phyloP scores from a whole-genome alignment of 2,888 invertebrate genomes.

The Drosophila formosana region DNA sequence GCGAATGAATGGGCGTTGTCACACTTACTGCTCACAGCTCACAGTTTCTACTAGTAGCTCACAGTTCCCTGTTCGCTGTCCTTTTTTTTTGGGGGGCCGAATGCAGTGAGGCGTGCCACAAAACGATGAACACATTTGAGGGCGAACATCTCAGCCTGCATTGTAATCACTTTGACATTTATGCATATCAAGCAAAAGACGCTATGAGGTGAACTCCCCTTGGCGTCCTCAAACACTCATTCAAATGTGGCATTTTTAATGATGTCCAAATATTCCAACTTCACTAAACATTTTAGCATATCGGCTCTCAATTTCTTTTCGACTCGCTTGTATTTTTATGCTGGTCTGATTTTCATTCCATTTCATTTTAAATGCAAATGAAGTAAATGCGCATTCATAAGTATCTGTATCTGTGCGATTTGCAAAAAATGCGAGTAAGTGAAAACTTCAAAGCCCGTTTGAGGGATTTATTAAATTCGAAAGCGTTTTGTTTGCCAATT shows the following conservation, averaged over 20 bases:
- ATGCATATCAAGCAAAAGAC: constrained; percentile 81
- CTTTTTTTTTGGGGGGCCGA: constrained; percentile 51
- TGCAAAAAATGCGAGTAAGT: constrained; percentile 19
- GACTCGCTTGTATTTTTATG: constrained; percentile 62
- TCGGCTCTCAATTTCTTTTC: constrained; percentile 48
- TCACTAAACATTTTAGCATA: constrained; percentile 44
- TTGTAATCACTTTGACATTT: constrained; percentile 85
- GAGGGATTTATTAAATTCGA: constrained; percentile 48
- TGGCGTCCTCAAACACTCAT: constrained; percentile 51
- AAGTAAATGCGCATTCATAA: constrained; percentile 66
- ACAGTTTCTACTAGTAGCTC: constrained; percentile 28
- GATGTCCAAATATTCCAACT: constrained; percentile 75
- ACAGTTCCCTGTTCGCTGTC: constrained; percentile 47
- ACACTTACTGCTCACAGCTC: constrained; percentile 65
- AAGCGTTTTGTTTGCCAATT: constrained; percentile 38
- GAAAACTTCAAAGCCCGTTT: constrained; percentile 68
- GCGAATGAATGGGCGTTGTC: constrained; percentile 76
- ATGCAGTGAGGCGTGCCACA: constrained; percentile 79
- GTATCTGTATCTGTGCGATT: constrained; percentile 26
- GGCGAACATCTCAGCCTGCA: constrained; percentile 50
- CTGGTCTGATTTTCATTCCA: constrained; percentile 75
- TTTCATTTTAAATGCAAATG: constrained; percentile 79
- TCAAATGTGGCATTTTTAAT: constrained; percentile 82
- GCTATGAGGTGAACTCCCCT: not conserved
- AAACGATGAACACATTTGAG: constrained; percentile 83